These are phyloP conservation scores for Epizoanthus rinbou DNA, from an alignment of 92 coral and sea anemone species.

Conservation along the genomic window DNA sequence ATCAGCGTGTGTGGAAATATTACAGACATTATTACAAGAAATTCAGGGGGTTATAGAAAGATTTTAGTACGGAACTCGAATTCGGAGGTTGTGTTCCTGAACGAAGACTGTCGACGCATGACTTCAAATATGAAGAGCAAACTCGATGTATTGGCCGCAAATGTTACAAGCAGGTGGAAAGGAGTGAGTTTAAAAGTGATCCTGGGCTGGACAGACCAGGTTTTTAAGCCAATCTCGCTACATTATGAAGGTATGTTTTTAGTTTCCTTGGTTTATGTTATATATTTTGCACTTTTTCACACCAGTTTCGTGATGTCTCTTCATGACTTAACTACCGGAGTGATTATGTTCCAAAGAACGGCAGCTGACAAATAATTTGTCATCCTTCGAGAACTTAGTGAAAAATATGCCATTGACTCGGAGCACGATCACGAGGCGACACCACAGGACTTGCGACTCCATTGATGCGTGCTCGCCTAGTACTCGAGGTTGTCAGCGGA, in stretches of 20 bases:
- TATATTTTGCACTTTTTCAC: too few relatives aligned
- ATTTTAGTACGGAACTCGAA: constrained; percentile 86
- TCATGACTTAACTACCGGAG: too few relatives aligned
- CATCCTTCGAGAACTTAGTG: too few relatives aligned
- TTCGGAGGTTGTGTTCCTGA: constrained; percentile 59
- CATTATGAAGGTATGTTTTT: constrained; percentile 87
- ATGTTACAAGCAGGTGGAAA: constrained; percentile 68
- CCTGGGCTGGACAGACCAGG: constrained; percentile 91
- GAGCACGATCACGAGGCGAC: too few relatives aligned
- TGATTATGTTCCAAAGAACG: too few relatives aligned
- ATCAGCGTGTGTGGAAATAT: constrained; percentile 82
- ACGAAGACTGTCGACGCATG: constrained; percentile 91
- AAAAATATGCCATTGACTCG: too few relatives aligned
- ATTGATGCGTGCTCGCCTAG: too few relatives aligned
- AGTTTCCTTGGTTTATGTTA: too few relatives aligned
- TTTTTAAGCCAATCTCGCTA: constrained; percentile 60
- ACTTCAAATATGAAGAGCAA: constrained; percentile 92
- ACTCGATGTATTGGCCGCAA: constrained; percentile 83
- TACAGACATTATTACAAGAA: constrained; percentile 82
- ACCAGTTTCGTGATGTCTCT: too few relatives aligned
- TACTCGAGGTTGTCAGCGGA: too few relatives aligned
- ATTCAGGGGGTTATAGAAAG: constrained; percentile 86
- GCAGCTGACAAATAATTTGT: too few relatives aligned
- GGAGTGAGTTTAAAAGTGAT: constrained; percentile 60
- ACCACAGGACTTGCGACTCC: too few relatives aligned